Conservation (phyloP, 2,113 vertebrate genomes). For the Promerops cafer region DNA sequence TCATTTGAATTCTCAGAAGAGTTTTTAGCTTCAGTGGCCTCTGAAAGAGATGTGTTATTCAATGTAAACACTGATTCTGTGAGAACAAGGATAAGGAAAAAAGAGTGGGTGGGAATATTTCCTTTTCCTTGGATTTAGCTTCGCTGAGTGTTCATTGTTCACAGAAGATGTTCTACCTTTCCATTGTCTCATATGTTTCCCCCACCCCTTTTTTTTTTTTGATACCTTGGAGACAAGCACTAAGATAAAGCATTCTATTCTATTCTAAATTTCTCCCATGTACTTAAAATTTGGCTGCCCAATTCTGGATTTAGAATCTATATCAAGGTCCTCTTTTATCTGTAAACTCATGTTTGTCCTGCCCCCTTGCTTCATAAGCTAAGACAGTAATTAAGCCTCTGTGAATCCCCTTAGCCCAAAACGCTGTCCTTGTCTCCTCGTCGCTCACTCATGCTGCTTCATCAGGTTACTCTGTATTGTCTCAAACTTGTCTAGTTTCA, state of each 20-base stretch:
- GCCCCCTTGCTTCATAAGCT: background rate
- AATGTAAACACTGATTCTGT: background rate
- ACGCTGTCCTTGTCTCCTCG: background rate
- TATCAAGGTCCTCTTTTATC: background rate
- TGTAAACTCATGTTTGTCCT: background rate
- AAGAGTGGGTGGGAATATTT: slow-evolving; percentile 26
- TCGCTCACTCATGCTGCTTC: background rate
- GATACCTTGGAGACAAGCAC: background rate
- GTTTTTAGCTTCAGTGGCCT: background rate
- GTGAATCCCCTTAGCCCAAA: background rate
- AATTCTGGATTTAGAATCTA: background rate
- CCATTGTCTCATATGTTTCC: background rate
- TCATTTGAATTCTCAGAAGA: background rate
- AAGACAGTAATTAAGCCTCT: background rate
- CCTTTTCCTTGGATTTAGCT: slow-evolving; percentile 43
- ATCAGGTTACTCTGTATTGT: background rate
- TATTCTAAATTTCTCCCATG: background rate
- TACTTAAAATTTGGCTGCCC: background rate
- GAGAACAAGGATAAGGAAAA: slow-evolving; percentile 33
- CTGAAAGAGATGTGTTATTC: background rate
- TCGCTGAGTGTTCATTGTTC: background rate
- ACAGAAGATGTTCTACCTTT: slow-evolving; percentile 31
- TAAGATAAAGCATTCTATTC: background rate
- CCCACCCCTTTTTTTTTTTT: background rate
- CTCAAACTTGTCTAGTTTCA: background rate